Evolutionary conservation across 1,140 invertebrate species (phyloP).

Genomic region (Panagrolaimus sp.): DNA sequence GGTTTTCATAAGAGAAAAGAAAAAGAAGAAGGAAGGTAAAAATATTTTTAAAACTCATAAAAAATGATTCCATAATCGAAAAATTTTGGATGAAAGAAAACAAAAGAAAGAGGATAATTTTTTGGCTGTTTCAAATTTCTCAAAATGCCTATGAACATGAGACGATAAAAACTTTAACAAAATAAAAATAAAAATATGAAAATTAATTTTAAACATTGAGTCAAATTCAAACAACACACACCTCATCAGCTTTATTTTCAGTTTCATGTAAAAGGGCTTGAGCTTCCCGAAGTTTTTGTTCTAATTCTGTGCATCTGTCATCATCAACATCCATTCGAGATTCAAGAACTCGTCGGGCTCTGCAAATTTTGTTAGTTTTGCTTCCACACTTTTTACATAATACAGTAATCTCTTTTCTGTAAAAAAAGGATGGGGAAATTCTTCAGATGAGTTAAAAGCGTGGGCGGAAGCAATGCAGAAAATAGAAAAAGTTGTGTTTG

Average conservation of each 20-base stretch:
- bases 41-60: conserved; percentile 2
- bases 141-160: background rate
- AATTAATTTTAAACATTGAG: no score
- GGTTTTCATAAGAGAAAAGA: background rate
- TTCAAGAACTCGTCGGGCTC: conserved; percentile 59
- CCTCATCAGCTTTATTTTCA: conserved; percentile 60
- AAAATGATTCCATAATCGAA: background rate
- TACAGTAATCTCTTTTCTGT: background rate
- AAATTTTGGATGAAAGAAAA: background rate
- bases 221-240: conserved; percentile 29
- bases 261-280: conserved; percentile 57
- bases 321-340: conserved; percentile 59
- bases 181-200: background rate
- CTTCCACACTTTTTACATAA: background rate
- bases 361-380: conserved; percentile 29
- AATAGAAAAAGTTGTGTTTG: no score
- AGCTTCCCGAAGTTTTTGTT: conserved; percentile 59
- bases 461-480: no score
- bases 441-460: no score
- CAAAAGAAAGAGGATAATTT: background rate
- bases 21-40: background rate
- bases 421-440: no score
- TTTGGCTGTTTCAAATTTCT: background rate
- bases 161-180: conserved; percentile 3
- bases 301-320: conserved; percentile 57